Evolutionary conservation across 1,140 invertebrate genomes (phyloP).

Genomic region (Brachionus rotundiformis): DNA sequence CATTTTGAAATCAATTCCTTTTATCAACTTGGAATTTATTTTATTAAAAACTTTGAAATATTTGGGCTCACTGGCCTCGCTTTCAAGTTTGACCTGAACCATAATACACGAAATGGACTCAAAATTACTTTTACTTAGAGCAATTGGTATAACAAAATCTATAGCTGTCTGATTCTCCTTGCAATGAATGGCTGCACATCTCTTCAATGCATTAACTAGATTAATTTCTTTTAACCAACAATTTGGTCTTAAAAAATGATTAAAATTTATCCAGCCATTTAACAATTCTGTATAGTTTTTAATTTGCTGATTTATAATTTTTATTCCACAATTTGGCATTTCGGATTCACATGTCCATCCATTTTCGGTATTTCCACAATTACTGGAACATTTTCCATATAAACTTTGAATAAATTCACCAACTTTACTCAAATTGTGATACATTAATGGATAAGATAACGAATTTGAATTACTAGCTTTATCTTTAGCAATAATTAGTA

Average conservation of each 20-base stretch:
- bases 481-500: background rate
- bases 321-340: background rate
- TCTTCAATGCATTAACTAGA: background rate
- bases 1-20: background rate
- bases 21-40: background rate
- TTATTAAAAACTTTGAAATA: background rate
- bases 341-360: background rate
- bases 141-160: slow-evolving; percentile 17
- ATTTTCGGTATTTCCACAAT: slow-evolving; percentile 7
- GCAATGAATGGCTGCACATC: slow-evolving; percentile 30
- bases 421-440: background rate
- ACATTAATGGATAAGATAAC: background rate
- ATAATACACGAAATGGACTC: background rate
- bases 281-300: background rate
- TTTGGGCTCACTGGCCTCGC: background rate
- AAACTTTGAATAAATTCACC: slow-evolving; percentile 31
- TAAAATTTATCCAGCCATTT: slow-evolving; percentile 23
- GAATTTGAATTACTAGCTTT: background rate
- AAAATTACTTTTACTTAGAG: background rate
- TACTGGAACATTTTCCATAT: background rate
- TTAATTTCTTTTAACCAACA: background rate
- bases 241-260: slow-evolving; percentile 18
- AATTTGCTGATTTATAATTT: slow-evolving; percentile 12
- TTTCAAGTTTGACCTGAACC: slow-evolving; percentile 7
- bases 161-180: background rate